Evolutionary conservation across 2,797 vertebrate species (phyloP).

Genomic region (Darevskia mixta): DNA sequence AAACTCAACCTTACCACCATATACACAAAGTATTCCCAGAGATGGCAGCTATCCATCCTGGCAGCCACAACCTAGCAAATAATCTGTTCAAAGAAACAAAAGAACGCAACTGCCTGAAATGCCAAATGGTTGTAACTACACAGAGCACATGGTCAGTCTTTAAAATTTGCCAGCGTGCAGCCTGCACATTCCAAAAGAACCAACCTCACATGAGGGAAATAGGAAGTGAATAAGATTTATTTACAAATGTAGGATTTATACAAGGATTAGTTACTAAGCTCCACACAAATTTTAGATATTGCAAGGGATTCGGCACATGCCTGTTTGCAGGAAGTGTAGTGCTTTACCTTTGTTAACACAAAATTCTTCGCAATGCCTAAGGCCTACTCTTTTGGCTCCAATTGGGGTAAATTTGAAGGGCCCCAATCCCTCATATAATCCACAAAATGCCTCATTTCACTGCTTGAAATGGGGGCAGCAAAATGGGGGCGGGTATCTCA

Average conservation of each 20-base stretch:
- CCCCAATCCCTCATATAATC: neutral
- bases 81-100: slow-evolving; percentile 31
- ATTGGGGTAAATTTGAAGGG: neutral
- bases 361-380: neutral
- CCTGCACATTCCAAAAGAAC: neutral
- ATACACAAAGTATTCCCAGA: neutral
- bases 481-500: neutral
- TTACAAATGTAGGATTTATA: slow-evolving; percentile 16
- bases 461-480: neutral
- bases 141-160: neutral
- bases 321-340: too few species aligned
- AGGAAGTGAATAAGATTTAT: slow-evolving; percentile 13
- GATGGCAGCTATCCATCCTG: slow-evolving; percentile 27
- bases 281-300: neutral
- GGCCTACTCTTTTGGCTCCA: neutral
- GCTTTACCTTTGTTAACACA: too few species aligned
- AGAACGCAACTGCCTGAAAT: slow-evolving; percentile 27
- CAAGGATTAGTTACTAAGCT: neutral
- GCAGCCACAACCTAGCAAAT: slow-evolving; percentile 21
- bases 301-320: neutral
- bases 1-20: slow-evolving; percentile 31
- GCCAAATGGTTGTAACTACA: slow-evolving; percentile 24
- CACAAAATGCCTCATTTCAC: neutral
- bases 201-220: neutral
- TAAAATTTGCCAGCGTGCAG: slow-evolving; percentile 30